Percentiles rank a stretch among this genome's conserved stretches.
These are phyloP conservation scores for Varanus komodoensis DNA, from an alignment of 2,113 vertebrate species.

Conservation along the genomic window DNA sequence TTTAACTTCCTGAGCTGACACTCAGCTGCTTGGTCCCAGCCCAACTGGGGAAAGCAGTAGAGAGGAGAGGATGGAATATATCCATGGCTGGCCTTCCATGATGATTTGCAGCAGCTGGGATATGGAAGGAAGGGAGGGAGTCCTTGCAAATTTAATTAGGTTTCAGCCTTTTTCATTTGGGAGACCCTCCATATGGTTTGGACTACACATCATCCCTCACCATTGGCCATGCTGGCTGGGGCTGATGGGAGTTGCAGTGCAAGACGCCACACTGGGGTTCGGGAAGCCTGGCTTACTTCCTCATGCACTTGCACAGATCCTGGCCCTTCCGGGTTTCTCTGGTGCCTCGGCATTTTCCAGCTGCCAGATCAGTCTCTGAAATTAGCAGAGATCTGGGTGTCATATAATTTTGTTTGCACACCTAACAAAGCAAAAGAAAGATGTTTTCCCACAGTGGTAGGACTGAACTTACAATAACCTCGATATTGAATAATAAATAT, in stretches of 20 bases:
- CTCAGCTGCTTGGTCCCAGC: not conserved
- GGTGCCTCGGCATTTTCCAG: not conserved
- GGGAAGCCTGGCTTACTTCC: not conserved
- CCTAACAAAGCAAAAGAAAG: slow-evolving; percentile 9
- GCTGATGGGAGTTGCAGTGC: too few species aligned
- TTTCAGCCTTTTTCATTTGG: too few species aligned
- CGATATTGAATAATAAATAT: slow-evolving; percentile 30
- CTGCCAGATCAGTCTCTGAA: slow-evolving; percentile 8
- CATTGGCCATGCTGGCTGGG: too few species aligned
- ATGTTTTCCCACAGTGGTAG: not conserved
- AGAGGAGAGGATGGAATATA: not conserved
- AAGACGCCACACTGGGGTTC: too few species aligned
- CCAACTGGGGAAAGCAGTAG: not conserved
- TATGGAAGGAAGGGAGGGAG: not conserved
- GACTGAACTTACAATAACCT: not conserved
- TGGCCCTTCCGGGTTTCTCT: not conserved
- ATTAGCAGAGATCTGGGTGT: slow-evolving; percentile 6
- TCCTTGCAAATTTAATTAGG: not conserved
- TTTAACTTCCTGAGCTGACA: not conserved
- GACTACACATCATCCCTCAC: too few species aligned
- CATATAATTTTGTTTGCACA: not conserved
- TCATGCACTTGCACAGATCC: not conserved
- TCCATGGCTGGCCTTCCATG: not conserved
- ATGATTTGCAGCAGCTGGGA: not conserved
- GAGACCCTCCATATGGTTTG: too few species aligned